Percentiles rank a stretch among this genome's conserved stretches.
phyloP scores from a whole-genome alignment of 1,140 invertebrate genomes.

The Papilio glaucus region DNA sequence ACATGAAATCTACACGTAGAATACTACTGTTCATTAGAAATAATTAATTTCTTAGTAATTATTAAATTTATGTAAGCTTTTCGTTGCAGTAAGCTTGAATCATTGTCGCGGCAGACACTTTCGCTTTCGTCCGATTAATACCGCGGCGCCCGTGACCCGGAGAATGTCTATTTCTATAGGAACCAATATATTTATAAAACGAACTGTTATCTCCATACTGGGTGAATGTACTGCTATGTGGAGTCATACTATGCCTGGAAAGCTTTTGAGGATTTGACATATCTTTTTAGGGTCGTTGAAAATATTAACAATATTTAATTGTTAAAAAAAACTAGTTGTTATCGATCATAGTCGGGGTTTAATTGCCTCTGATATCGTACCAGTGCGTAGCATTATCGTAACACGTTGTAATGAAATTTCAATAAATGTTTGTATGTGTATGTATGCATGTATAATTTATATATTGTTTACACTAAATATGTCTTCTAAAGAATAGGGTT shows the following conservation, averaged over 20 bases:
- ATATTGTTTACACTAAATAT: too few species aligned
- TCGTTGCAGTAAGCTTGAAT: not conserved
- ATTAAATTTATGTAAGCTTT: not conserved
- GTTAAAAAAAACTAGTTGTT: too few species aligned
- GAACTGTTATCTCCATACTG: not conserved
- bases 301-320: too few species aligned
- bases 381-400: not conserved
- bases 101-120: not conserved
- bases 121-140: constrained; percentile 8
- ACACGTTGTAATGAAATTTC: not conserved
- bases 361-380: not conserved
- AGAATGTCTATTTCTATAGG: not conserved
- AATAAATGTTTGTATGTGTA: too few species aligned
- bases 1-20: too few species aligned
- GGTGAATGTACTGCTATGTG: not conserved
- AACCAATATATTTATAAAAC: not conserved
- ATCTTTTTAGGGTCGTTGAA: too few species aligned
- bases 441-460: too few species aligned
- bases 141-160: not conserved
- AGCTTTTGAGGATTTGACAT: not conserved
- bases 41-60: not conserved
- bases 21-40: too few species aligned
- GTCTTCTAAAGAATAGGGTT: too few species aligned
- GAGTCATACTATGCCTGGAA: not conserved
- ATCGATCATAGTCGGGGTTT: not conserved